Conservation (phyloP, 37 sponge, comb jelly and placozoan species). For the Spongia lamella region DNA sequence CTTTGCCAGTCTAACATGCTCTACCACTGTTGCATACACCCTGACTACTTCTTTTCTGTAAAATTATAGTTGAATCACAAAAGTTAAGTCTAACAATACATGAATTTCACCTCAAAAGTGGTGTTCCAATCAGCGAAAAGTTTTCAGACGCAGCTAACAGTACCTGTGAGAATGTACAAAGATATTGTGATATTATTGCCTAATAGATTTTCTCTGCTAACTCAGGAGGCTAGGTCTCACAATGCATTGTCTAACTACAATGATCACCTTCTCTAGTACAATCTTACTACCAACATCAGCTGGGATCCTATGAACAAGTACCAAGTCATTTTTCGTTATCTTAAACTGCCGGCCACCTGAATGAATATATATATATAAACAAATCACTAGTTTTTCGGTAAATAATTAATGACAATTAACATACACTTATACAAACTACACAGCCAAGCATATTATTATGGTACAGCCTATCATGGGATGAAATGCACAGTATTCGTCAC, state of each 20-base stretch:
- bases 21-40: conserved; percentile 76
- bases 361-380: background rate
- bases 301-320: conserved; percentile 64
- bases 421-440: too few species aligned
- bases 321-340: conserved; percentile 71
- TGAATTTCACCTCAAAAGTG: conserved; percentile 58
- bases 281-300: conserved; percentile 74
- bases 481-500: too few species aligned
- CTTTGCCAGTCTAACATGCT: conserved; percentile 68
- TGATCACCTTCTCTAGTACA: conserved; percentile 62
- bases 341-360: conserved; percentile 86
- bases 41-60: conserved; percentile 56
- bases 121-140: conserved; percentile 78
- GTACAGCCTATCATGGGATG: too few species aligned
- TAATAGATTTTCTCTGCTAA: too few species aligned
- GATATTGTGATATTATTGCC: too few species aligned
- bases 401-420: too few species aligned
- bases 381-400: too few species aligned
- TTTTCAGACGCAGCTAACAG: conserved; percentile 76
- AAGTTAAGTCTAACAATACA: background rate
- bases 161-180: conserved; percentile 31
- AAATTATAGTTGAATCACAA: background rate
- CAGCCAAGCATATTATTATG: too few species aligned
- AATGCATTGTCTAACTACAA: background rate
- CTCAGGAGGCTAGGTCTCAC: too few species aligned